phyloP scores from a whole-genome alignment of 2,888 invertebrate genomes.

The Lepidocyrtinus sp. region DNA sequence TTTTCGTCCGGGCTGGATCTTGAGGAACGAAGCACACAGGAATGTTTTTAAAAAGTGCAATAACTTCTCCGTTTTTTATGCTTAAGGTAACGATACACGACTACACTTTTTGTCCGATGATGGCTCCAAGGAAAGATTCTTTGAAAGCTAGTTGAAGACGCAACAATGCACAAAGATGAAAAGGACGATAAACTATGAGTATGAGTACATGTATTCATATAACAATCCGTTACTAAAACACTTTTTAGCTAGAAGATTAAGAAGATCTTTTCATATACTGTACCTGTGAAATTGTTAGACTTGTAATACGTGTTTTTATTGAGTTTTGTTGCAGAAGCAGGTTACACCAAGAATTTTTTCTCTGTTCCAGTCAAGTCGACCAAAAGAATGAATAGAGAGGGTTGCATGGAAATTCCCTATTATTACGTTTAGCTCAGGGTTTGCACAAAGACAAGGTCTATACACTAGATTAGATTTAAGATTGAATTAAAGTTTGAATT shows the following conservation, averaged over 20 bases:
- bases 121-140: no score
- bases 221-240: slow-evolving; percentile 49
- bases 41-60: no score
- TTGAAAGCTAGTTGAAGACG: no score
- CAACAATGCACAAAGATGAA: neutral
- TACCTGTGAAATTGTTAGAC: no score
- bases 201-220: no score
- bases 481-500: slow-evolving; percentile 21
- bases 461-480: neutral
- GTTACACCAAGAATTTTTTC: no score
- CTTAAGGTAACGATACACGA: neutral
- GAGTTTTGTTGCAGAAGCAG: no score
- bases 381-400: neutral
- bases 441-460: neutral
- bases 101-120: neutral
- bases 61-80: slow-evolving; percentile 38
- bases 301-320: no score
- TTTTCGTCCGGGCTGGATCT: slow-evolving; percentile 36
- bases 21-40: slow-evolving; percentile 27
- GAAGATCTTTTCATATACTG: slow-evolving; percentile 16
- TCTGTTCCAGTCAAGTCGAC: neutral
- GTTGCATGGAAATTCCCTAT: neutral
- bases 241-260: slow-evolving; percentile 28
- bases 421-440: neutral
- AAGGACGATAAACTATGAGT: slow-evolving; percentile 24